These are phyloP conservation scores for Allophyes oxyacanthae DNA, from an alignment of 2,888 invertebrate species.

Conservation along the genomic window DNA sequence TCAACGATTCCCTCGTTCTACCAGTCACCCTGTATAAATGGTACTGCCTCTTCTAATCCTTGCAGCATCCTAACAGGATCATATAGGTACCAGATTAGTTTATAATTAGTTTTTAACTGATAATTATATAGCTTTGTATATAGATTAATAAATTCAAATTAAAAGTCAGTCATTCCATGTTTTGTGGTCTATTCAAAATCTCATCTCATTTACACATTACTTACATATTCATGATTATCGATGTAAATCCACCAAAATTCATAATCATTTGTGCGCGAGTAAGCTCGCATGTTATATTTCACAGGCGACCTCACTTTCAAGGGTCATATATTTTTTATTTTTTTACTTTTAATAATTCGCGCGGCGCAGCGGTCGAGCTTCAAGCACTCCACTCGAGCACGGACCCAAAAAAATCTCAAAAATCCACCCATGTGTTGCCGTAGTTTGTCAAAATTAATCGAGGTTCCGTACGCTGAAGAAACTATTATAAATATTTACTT, in stretches of 20 bases:
- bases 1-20: no score
- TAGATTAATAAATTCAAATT: no score
- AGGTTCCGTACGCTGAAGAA: conserved; percentile 73
- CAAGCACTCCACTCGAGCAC: conserved; percentile 82
- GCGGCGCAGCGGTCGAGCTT: conserved; percentile 76
- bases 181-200: no score
- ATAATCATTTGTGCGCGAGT: conserved; percentile 65
- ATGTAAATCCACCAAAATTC: conserved; percentile 12
- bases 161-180: no score
- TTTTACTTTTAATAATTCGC: conserved; percentile 86
- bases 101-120: no score
- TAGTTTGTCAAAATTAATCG: conserved; percentile 65
- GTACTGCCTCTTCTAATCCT: no score
- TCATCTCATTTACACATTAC: conserved; percentile 1
- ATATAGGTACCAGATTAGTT: no score
- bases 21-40: no score
- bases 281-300: conserved; percentile 71
- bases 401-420: conserved; percentile 85
- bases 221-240: conserved; percentile 25
- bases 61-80: no score
- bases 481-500: no score
- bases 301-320: conserved; percentile 73
- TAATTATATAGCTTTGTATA: no score
- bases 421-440: conserved; percentile 82
- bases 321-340: conserved; percentile 78